Conservation (phyloP, 2,113 vertebrate species). For the Cichladusa arquata region DNA sequence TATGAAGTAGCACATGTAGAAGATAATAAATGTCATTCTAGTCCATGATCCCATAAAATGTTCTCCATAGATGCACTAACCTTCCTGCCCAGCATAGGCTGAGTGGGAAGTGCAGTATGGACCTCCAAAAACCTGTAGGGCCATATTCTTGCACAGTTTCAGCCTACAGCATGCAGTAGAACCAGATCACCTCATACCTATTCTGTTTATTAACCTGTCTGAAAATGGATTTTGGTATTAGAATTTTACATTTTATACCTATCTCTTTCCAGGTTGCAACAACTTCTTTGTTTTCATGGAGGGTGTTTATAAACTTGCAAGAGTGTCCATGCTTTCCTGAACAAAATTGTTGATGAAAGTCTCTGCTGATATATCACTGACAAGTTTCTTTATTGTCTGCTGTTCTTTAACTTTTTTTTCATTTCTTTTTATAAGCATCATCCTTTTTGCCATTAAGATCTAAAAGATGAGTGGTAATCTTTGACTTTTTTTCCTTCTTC, state of each 20-base stretch:
- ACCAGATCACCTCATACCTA: background rate
- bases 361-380: background rate
- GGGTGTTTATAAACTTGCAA: background rate
- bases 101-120: background rate
- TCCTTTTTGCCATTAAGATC: background rate
- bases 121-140: background rate
- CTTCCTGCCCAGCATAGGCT: background rate
- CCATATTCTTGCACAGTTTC: background rate
- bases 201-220: background rate
- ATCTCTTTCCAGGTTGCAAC: background rate
- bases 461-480: background rate
- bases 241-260: background rate
- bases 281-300: background rate
- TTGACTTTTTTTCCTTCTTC: background rate
- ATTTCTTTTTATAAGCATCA: background rate
- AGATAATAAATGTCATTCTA: background rate
- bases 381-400: background rate
- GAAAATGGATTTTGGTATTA: background rate
- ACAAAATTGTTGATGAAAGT: background rate
- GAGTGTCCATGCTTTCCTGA: background rate
- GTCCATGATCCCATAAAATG: background rate
- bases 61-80: background rate
- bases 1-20: background rate
- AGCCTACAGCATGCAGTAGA: background rate
- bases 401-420: background rate